These are phyloP conservation scores for Rhea americana DNA, from an alignment of 2,113 vertebrate species.

Conservation along the genomic window DNA sequence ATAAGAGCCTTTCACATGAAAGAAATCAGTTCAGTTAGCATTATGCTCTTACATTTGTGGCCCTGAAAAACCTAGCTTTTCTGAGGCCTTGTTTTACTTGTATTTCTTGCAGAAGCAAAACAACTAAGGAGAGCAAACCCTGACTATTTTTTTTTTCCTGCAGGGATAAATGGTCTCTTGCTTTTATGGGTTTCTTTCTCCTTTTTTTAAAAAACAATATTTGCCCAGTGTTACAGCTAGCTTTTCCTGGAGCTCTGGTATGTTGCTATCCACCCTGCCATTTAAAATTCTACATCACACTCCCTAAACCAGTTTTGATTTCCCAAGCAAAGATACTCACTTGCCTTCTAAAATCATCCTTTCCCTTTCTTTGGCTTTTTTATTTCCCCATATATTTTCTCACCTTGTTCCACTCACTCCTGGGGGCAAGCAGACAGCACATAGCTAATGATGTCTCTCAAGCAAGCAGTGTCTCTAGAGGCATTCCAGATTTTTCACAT, in stretches of 20 bases:
- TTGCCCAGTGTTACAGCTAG: neutral
- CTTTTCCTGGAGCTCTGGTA: neutral
- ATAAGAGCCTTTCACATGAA: neutral
- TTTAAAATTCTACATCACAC: neutral
- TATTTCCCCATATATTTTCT: conserved; percentile 51
- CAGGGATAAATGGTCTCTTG: neutral
- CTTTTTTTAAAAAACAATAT: neutral
- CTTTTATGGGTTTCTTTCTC: neutral
- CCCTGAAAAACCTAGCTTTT: neutral
- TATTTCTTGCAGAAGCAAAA: neutral
- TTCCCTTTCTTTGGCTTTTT: conserved; percentile 21
- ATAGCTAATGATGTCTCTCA: neutral
- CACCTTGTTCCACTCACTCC: conserved; percentile 41
- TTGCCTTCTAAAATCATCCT: conserved; percentile 9
- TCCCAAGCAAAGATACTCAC: conserved; percentile 1
- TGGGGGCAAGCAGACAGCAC: conserved; percentile 19
- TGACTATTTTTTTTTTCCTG: neutral
- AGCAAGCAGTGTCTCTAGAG: conserved; percentile 9
- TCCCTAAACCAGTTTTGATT: neutral
- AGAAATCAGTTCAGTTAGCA: neutral
- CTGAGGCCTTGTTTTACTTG: neutral
- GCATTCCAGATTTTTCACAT: neutral
- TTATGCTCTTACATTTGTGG: neutral
- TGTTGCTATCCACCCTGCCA: neutral
- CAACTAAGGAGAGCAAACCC: neutral